phyloP scores from a whole-genome alignment of 2,888 invertebrate genomes.

The Imbricaverruca yamaguchii region DNA sequence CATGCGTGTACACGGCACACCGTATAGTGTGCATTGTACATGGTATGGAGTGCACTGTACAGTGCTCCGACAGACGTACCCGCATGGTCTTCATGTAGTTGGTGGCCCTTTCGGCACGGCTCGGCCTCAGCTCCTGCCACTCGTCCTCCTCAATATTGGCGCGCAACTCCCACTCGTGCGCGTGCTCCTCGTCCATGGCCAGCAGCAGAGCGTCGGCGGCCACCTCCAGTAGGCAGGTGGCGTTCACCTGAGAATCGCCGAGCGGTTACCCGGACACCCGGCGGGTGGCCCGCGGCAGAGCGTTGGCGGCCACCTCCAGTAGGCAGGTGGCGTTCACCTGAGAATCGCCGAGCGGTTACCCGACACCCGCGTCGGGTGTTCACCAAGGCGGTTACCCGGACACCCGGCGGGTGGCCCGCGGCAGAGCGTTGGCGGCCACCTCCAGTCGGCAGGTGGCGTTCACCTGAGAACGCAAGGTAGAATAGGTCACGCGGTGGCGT shows the following conservation, averaged over 20 bases:
- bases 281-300: neutral
- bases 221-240: neutral
- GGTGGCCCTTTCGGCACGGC: slow-evolving; percentile 20
- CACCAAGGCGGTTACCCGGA: too few relatives aligned
- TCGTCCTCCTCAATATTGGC: slow-evolving; percentile 31
- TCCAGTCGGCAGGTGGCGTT: neutral
- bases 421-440: neutral
- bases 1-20: too few relatives aligned
- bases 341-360: too few relatives aligned
- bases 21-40: too few relatives aligned
- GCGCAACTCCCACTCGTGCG: neutral
- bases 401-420: neutral
- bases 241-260: neutral
- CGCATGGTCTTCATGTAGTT: slow-evolving; percentile 26
- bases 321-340: neutral
- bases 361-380: too few relatives aligned
- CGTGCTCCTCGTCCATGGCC: neutral
- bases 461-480: too few relatives aligned
- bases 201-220: neutral
- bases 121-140: slow-evolving; percentile 31
- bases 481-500: too few relatives aligned
- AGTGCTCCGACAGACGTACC: slow-evolving; percentile 24
- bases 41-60: too few relatives aligned
- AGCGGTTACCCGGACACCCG: too few relatives aligned
- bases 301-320: neutral